phyloP scores from a whole-genome alignment of 2,888 invertebrate genomes.

The Abscondita cerata region DNA sequence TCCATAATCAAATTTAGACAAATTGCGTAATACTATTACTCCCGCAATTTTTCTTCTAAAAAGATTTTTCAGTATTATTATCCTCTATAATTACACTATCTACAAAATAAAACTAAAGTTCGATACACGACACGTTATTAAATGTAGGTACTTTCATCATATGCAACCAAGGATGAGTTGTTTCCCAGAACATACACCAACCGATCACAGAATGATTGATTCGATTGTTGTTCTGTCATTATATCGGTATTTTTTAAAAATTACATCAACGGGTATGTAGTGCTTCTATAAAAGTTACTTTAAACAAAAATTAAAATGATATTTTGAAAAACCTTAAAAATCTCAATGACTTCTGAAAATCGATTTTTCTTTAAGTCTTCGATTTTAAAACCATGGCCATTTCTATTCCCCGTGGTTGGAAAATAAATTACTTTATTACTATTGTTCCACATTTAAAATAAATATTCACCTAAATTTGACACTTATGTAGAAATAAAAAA shows the following conservation, averaged over 20 bases:
- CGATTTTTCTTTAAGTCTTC: conserved; percentile 49
- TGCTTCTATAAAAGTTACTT: conserved; percentile 40
- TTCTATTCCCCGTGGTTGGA: conserved; percentile 52
- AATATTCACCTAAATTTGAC: too few species aligned
- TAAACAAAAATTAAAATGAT: not conserved
- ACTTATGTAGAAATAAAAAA: too few species aligned
- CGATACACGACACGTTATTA: not conserved
- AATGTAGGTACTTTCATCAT: conserved; percentile 45
- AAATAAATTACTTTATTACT: conserved; percentile 31
- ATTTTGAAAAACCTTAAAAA: conserved; percentile 12
- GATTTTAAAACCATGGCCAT: conserved; percentile 50
- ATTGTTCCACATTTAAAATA: too few species aligned
- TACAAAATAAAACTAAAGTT: not conserved
- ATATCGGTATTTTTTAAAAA: conserved; percentile 52
- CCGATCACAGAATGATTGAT: conserved; percentile 46
- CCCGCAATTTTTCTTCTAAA: not conserved
- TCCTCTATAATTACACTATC: not conserved
- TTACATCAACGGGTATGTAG: conserved; percentile 48
- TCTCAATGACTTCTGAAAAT: conserved; percentile 15
- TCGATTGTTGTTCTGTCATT: conserved; percentile 48
- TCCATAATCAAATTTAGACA: conserved; percentile 38
- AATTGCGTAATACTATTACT: not conserved
- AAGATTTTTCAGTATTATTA: not conserved
- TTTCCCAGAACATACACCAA: conserved; percentile 49
- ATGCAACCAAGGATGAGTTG: conserved; percentile 50